Base-by-base conservation (phyloP, 53 echinoderm and acorn worm genomes). In the Astropecten irregularis region DNA sequence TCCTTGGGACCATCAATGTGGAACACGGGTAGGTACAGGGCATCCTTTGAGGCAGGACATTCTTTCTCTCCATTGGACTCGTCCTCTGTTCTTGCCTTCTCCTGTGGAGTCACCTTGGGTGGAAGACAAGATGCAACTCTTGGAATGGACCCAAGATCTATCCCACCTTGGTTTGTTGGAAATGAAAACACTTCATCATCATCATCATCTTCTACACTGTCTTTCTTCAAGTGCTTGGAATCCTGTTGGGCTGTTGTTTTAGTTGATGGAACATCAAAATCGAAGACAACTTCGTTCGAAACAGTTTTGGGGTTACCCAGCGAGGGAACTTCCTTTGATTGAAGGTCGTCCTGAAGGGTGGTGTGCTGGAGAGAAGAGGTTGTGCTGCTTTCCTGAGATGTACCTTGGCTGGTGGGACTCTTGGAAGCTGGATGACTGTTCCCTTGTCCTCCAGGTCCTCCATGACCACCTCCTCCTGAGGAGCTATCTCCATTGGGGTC, bases 401-500 rank as follows among this genome's bases (percentile, higher is more conserved):
- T 21, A 11, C 2, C 25, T 23, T n/a, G 16, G 13, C 30, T 33
- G n/a, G 39, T 37, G 39, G 31, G 32, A 42, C 59, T 76, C n/a
- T 42, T 38, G 14, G 25, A 52, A 9, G 53, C 76, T n/a, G 42
- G 42, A 42, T 42, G 6, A 6, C 18, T 7, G 18, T 59, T 30
- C 2, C 23, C 27, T 6, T 9, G 9, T 61, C 57, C 58, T 33
- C 56, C 74, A 19, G 39, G 38, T 23, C 57, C 40, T 13, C 56
- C 39, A 21, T 13, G 14, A 19, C 22, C 7, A 21, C 74, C 56
- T 2, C 40, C 74, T 57, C 79, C 79, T 40, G 44, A 32, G 14
- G 79, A 79, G 31, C 79, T 79, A 30, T 79, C 79, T 3, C 79
- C 79, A 10, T 44, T 26, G 0, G 79, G 79, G 31, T 79, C 79